Percentiles rank a stretch among this genome's conserved stretches.
Evolutionary conservation across 2,888 invertebrate genomes (phyloP).

Genomic region (Amphipyra berbera): DNA sequence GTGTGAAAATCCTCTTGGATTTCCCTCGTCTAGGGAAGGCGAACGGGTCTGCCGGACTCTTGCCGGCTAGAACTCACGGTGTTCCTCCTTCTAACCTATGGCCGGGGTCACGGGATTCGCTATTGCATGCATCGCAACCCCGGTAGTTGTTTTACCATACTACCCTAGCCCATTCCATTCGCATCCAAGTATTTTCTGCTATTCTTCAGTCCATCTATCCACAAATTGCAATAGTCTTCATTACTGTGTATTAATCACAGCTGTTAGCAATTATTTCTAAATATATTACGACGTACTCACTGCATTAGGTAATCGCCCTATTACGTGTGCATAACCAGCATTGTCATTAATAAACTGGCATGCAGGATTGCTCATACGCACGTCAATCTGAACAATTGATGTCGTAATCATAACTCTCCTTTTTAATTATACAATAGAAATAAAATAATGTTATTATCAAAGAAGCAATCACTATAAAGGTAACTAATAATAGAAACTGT

Average conservation of each 20-base stretch:
- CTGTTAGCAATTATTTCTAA: constrained; percentile 27
- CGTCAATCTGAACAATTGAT: constrained; percentile 55
- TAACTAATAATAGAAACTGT: constrained; percentile 23
- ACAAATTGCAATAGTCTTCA: not conserved
- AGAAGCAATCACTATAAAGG: constrained; percentile 25
- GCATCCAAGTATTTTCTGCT: too few species aligned
- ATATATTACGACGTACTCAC: constrained; percentile 22
- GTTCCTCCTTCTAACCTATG: too few species aligned
- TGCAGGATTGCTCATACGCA: constrained; percentile 44
- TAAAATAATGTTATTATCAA: constrained; percentile 36
- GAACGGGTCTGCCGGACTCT: too few species aligned
- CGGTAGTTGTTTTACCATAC: too few species aligned
- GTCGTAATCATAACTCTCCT: constrained; percentile 50
- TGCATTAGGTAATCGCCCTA: constrained; percentile 36
- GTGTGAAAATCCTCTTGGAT: too few species aligned
- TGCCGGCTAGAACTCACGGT: too few species aligned
- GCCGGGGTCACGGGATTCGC: too few species aligned
- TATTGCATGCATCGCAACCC: too few species aligned
- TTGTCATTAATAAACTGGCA: constrained; percentile 44
- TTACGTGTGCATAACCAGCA: constrained; percentile 43
- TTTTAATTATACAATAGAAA: constrained; percentile 52
- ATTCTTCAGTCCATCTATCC: too few species aligned
- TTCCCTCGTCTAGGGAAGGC: too few species aligned
- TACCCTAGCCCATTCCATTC: too few species aligned
- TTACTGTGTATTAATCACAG: not conserved